Evolutionary conservation across 2,888 invertebrate species (phyloP), one percentile per base, ranked within the genome.

Genomic region (Heteropelma amictum): DNA sequence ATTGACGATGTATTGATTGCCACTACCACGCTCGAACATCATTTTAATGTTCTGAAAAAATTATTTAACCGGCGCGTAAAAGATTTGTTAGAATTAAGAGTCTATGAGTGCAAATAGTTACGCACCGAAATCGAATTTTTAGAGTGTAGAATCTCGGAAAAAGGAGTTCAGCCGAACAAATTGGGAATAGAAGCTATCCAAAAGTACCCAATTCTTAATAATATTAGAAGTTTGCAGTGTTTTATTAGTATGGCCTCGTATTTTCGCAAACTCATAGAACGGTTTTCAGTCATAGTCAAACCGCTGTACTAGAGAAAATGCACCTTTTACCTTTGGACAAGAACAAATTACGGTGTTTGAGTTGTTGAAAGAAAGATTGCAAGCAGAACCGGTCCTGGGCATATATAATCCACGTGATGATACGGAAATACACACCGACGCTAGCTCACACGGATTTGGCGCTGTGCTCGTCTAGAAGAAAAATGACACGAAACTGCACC

Each of bases 401-500:
- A 28, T 28, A 0, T 28, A 28, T 1, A 28, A 28, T 1, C 28
- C 28, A 28, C 5, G 28, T 5, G 1, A 28, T 28, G 28, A 28
- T 7, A 28, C 28, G 1, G 28, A 28, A 8, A 7, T 85, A 23
- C 85, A 87, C 56, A 83, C 82, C 33, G 86, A 87, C 78, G 87
- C 84, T 2, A 83, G 83, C 71, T 49, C 78, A 3, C 19, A 78
- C 6, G 87, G 85, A 1, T 85, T 78, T 64, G 85, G 84, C 0
- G 80, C 81, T 0, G 82, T 86, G 14, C 71, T 86, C 12, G 17
- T 86, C 56, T 86, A 86, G 72, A 77, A 71, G 60, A 79, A 84
- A 42, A n/a, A 33, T 4, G 79, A 83, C 71, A 56, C 63, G 5
- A 68, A 72, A 38, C 75, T 84, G 35, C 83, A 85, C 21, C 84